Evolutionary conservation across 2,797 vertebrate species (phyloP), one percentile per base, ranked within the genome.

Genomic region (Leuciscus waleckii): DNA sequence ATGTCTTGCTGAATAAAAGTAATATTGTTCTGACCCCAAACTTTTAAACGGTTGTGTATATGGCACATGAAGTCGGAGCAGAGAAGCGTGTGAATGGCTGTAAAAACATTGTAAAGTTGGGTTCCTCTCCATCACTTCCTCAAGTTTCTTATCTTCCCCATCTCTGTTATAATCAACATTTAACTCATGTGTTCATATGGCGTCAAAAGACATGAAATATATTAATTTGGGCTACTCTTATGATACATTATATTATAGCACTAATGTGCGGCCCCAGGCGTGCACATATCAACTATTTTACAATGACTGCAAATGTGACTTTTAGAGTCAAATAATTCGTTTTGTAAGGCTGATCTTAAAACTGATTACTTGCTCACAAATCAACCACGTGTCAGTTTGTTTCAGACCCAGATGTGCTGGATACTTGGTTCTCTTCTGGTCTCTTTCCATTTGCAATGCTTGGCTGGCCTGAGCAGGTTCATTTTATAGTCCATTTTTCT

Each of bases 341-440:
- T 61, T 26, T 61, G 56, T 13, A 2, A 26, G 58, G 13, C 5
- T 63, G n/a, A 26, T 63, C 10, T 14, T 29, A 14, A 71, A 65
- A 37, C 65, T 11, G 14, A 37, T 83, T 7, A 41, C 16, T 9
- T 7, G 16, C 65, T 56, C 16, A n/a, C 43, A 26, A 49, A 43
- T 35, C 56, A 46, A 8, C 17, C 6, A 7, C 1, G 63, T 16
- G 61, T 63, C 7, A 8, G 51, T 3, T 68, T 84, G 17, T 81
- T 37, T 87, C 89, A 98, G 97, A 98, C 90, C 92, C 95, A 7
- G 97, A 98, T 84, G 97, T 98, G 35, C 90, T 98, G 82, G 97
- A 98, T 79, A 98, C 97, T 0, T 98, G 97, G 97, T 98, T 98
- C 90, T 98, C 97, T 14, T 98, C 97, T 0, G 97, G 92, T 1